Evolutionary conservation across 2,797 vertebrate genomes (phyloP), one percentile per base, ranked within the genome.

Genomic region (Zenarchopterus dispar): DNA sequence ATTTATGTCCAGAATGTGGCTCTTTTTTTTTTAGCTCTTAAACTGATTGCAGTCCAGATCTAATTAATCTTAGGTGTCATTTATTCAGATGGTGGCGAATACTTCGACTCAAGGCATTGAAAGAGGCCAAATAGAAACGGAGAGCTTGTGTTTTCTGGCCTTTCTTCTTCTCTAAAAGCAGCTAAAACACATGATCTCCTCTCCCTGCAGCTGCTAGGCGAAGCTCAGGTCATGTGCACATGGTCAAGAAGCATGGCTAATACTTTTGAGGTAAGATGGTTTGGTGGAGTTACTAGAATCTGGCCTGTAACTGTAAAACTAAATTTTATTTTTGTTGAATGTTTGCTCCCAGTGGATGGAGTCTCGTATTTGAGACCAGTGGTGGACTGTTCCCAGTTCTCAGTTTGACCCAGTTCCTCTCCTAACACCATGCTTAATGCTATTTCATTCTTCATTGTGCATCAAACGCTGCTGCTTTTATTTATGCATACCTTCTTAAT

Each of bases 231-330:
- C 19, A 10, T 15, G 13, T 43, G 11, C 52, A 49, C 39, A 16
- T 58, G 47, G 56, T 48, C 6, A 3, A 16, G 54, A 47, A 41
- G 49, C 33, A 74, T n/a, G 28, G 28, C 54, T 50, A 13, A 65
- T 21, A 42, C 57, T 79, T 50, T 57, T 33, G 68, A 73, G 63
- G 68, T 24, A 56, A 63, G 51, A 44, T 8, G 50, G 64, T 58
- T 59, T 74, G 52, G 42, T 70, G 19, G 31, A 48, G 53, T 58
- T 45, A 73, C 71, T 64, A 65, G 73, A 69, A 62, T 45, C 59
- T 70, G 67, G 65, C 71, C 56, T 60, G 52, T 48, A 57, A 11
- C 66, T 44, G 50, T 72, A 66, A 79, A 73, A 69, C 28, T 15
- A 22, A 15, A 8, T 41, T 22, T 9, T 7, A 16, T 5, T 77